Evolutionary conservation across 2,113 vertebrate genomes (phyloP).

Genomic region (Camelus dromedarius): DNA sequence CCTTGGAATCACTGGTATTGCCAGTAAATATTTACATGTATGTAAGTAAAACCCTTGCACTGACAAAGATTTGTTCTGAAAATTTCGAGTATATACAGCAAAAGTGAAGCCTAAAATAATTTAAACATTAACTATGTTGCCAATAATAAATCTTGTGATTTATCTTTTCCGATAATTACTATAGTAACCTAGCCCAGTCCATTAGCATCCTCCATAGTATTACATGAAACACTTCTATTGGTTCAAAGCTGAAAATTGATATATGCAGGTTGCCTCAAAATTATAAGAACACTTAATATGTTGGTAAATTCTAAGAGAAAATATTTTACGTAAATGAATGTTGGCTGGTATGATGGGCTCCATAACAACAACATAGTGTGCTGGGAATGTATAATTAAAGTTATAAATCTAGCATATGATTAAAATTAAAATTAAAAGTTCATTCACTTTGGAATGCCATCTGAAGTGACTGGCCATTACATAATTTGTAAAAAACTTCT

Average conservation of each 20-base stretch:
- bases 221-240: neutral
- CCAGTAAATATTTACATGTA: neutral
- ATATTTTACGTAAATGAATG: conserved; percentile 1
- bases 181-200: neutral
- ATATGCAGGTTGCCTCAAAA: neutral
- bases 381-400: neutral
- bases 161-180: neutral
- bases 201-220: neutral
- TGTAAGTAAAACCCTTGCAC: neutral
- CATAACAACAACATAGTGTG: neutral
- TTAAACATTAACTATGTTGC: neutral
- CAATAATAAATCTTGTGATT: neutral
- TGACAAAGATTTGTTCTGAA: neutral
- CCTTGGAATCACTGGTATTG: neutral
- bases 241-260: conserved; percentile 23
- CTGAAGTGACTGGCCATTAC: neutral
- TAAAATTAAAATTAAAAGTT: neutral
- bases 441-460: neutral
- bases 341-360: neutral
- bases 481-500: neutral
- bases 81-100: neutral
- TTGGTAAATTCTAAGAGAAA: neutral
- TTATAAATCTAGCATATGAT: neutral
- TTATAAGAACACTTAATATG: neutral
- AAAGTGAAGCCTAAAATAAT: neutral